Percentiles rank a stretch among this genome's conserved stretches.
Conservation (phyloP, 2,113 vertebrate genomes). For the Carlito syrichta region DNA sequence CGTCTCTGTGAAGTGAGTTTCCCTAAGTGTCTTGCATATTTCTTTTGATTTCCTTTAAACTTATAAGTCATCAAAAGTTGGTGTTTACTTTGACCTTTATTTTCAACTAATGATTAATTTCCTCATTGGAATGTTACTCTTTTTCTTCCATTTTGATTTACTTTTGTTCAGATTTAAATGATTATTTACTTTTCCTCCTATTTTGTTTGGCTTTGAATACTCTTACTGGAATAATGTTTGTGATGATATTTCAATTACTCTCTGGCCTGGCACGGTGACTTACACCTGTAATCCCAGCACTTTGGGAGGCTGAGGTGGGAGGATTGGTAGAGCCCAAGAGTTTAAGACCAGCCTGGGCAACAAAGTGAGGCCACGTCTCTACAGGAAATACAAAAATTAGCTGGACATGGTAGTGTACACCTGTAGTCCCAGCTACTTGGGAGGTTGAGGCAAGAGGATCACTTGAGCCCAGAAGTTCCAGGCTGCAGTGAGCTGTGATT, state of each 20-base stretch:
- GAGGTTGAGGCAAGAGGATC: no score
- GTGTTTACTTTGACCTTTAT: neutral
- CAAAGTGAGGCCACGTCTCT: no score
- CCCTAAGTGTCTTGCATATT: neutral
- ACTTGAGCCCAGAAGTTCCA: no score
- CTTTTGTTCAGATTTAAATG: neutral
- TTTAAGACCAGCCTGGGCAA: no score
- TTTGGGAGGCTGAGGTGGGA: no score
- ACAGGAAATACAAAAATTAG: no score
- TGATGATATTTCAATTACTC: neutral
- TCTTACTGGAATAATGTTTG: neutral
- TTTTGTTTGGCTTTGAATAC: neutral
- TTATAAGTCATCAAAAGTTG: neutral
- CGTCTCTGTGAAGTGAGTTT: slow-evolving; percentile 84
- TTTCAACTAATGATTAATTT: neutral
- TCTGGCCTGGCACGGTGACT: no score
- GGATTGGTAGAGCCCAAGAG: no score
- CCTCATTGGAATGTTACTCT: neutral
- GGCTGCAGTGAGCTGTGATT: no score
- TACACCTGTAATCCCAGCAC: no score
- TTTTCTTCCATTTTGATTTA: neutral
- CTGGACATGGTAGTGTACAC: no score
- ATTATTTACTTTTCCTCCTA: neutral
- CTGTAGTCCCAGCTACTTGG: no score
- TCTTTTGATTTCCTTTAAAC: neutral